Percentiles rank a stretch among this genome's conserved stretches.
Evolutionary conservation across 2,113 vertebrate species (phyloP).

Genomic region (Uria aalge): DNA sequence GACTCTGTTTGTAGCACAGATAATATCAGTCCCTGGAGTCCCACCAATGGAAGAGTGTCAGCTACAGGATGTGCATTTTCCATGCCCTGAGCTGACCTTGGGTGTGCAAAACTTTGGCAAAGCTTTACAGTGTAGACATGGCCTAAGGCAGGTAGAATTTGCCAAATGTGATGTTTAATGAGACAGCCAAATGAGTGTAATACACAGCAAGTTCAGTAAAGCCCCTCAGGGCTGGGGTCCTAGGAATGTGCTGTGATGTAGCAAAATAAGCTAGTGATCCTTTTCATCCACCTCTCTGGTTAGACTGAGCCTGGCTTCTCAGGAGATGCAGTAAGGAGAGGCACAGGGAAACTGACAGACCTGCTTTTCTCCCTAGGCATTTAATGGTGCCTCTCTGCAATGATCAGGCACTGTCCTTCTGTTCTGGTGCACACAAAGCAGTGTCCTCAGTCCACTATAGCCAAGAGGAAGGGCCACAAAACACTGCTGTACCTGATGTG

Average conservation of each 20-base stretch:
- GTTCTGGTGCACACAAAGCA: not conserved
- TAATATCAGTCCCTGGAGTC: not conserved
- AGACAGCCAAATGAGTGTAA: conserved; percentile 39
- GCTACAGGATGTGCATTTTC: conserved; percentile 2
- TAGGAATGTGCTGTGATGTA: conserved; percentile 47
- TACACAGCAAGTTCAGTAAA: not conserved
- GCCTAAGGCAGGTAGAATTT: conserved; percentile 23
- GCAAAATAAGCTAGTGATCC: not conserved
- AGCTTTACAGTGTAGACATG: not conserved
- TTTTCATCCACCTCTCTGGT: conserved; percentile 18
- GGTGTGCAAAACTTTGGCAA: conserved; percentile 3
- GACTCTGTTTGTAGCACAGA: not conserved
- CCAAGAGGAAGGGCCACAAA: not conserved
- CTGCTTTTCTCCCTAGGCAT: not conserved
- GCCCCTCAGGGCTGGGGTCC: conserved; percentile 12
- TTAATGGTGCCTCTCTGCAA: not conserved
- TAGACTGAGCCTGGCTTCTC: not conserved
- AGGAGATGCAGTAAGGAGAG: not conserved
- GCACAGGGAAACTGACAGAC: not conserved
- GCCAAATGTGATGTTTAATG: conserved; percentile 44
- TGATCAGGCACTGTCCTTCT: not conserved
- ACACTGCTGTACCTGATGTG: rapidly evolving
- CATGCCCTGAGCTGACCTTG: conserved; percentile 46
- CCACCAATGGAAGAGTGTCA: not conserved
- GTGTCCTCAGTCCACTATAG: no score